Conservation (phyloP, 2,797 vertebrate genomes). For the Masticophis lateralis region DNA sequence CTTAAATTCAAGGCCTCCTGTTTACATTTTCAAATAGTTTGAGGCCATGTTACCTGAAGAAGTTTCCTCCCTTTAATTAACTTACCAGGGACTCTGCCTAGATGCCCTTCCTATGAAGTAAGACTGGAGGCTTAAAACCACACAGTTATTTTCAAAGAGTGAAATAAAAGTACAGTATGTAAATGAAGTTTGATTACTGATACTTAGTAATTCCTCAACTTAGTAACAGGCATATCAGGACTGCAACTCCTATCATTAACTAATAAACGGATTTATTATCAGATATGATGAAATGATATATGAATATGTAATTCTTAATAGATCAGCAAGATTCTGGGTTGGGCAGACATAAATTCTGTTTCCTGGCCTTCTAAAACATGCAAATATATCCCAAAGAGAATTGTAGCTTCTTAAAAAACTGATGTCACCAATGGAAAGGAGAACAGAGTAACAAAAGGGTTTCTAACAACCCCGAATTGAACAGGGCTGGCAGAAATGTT, state of each 20-base stretch:
- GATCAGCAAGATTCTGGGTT: background rate
- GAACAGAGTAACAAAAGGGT: background rate
- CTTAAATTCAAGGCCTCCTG: background rate
- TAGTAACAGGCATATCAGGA: background rate
- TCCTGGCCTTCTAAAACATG: background rate
- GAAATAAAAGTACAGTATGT: background rate
- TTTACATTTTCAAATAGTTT: background rate
- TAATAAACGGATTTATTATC: background rate
- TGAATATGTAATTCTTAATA: background rate
- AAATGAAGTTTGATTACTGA: background rate
- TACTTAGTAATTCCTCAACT: background rate
- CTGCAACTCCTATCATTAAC: background rate
- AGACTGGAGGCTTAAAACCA: background rate
- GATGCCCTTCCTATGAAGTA: background rate
- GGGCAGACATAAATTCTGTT: background rate
- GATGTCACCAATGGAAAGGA: background rate
- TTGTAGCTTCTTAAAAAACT: background rate
- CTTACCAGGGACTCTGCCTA: background rate
- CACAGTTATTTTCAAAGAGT: background rate
- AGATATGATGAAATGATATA: background rate
- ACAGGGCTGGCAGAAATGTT: background rate
- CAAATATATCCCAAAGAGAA: background rate
- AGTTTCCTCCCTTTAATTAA: background rate
- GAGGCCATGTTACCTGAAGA: background rate
- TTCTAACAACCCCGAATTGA: background rate